Base-by-base conservation (phyloP, 2,113 vertebrate genomes). In the Daubentonia madagascariensis region DNA sequence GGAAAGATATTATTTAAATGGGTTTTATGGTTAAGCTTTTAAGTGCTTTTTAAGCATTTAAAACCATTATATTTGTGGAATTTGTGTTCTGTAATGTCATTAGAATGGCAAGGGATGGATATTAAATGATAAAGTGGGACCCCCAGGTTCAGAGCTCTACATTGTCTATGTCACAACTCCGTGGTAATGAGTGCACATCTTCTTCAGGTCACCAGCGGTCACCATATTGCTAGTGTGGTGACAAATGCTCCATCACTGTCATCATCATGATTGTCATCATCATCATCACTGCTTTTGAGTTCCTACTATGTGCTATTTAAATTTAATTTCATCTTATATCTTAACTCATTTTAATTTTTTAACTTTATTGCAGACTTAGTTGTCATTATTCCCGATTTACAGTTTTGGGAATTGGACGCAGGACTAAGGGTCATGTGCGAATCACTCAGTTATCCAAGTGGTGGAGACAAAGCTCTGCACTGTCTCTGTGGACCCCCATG, bases 31-130 rank as follows among this genome's bases (percentile, higher is more conserved):
- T 68, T 72, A 16, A 30, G 1, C n/a, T 97, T 20, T 65, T 67
- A 28, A 43, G 52, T 68, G 54, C 87, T 95, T 96, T 63, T 61
- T 30, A 97, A 88, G 9, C 48, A 95, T 40, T 6, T 72, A 76
- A 25, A 91, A 79, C 5, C 23, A 3, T 30, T 8, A 5, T 85
- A 45, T 72, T 45, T 94, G 22, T 43, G 5, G 10, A 95, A 95
- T 97, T 96, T 54, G 18, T 76, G 32, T 97, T 96, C 50, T 89
- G 30, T 85, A 18, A 70, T 75, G n/a, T n/a, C 67, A 87, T 35
- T 1, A 52, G 54, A 76, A 76, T 93, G 12, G 68, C 92, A 78
- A 59, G 94, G 52, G 17, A 45, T 50, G 0, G 0, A 85, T 87
- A 8, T 79, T 84, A 67, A 93, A 68, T 54, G 22, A 83, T 76